These are phyloP conservation scores for Amphipoea oculea DNA, from an alignment of 2,888 invertebrate species.

Conservation along the genomic window DNA sequence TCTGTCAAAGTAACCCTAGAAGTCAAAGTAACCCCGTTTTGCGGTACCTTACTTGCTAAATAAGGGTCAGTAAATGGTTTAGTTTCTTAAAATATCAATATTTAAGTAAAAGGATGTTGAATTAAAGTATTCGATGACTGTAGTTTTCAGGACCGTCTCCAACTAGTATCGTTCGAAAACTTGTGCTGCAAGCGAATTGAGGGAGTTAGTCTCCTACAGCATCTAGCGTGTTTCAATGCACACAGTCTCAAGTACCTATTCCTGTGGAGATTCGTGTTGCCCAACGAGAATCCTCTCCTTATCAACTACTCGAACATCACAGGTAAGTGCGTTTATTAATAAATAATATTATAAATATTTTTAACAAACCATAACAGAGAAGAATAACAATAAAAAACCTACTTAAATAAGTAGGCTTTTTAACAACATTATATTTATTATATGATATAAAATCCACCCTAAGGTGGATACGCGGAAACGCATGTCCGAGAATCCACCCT, in stretches of 20 bases:
- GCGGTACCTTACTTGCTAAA: background rate
- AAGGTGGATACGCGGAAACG: no score
- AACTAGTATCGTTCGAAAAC: slow-evolving; percentile 85
- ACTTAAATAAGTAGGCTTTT: no score
- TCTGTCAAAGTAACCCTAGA: no score
- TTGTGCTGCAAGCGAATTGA: slow-evolving; percentile 81
- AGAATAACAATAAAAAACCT: background rate
- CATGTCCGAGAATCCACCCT: no score
- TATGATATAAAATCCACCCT: no score
- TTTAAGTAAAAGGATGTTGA: background rate
- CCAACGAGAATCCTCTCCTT: slow-evolving; percentile 84
- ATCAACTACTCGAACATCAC: slow-evolving; percentile 84
- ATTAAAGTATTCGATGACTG: background rate
- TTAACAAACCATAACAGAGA: background rate
- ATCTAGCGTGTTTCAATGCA: slow-evolving; percentile 83
- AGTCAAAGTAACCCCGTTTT: no score
- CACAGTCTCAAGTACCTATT: slow-evolving; percentile 84
- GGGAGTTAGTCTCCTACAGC: slow-evolving; percentile 81
- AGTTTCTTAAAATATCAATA: background rate
- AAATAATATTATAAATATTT: background rate
- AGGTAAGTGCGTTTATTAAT: slow-evolving; percentile 69
- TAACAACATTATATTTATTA: no score
- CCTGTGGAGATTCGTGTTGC: slow-evolving; percentile 84
- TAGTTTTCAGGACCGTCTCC: slow-evolving; percentile 83
- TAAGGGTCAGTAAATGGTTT: background rate